A percentile compares a stretch with the other conserved stretches of the same genome.
phyloP scores from a whole-genome alignment of 2,113 vertebrate species.

The Campylomormyrus numenius region DNA sequence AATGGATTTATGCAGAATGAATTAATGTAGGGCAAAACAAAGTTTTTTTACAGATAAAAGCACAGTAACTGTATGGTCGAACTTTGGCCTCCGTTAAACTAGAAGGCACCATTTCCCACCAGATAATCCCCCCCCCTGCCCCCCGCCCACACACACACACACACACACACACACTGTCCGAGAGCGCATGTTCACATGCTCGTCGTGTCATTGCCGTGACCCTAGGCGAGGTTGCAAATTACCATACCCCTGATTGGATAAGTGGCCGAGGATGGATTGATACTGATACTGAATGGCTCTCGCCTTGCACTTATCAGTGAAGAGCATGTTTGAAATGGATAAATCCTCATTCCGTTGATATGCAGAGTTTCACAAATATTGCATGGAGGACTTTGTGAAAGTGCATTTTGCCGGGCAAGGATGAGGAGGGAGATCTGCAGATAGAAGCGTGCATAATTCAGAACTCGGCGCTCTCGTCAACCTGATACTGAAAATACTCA shows the following conservation, averaged over 20 bases:
- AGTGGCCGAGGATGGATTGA: background rate
- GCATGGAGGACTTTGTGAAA: background rate
- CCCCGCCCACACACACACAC: background rate
- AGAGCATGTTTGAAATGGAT: background rate
- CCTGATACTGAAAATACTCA: background rate
- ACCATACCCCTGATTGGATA: background rate
- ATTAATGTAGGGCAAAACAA: background rate
- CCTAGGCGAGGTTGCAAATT: background rate
- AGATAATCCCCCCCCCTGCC: too few relatives aligned
- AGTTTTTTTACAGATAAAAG: background rate
- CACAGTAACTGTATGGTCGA: background rate
- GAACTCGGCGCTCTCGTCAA: background rate
- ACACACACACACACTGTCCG: background rate
- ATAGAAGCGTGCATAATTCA: background rate
- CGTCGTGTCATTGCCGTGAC: background rate
- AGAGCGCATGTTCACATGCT: background rate
- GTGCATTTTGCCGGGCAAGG: background rate
- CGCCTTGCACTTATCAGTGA: background rate
- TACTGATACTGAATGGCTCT: background rate
- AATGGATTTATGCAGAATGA: background rate
- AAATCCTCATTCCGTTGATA: constrained; percentile 2
- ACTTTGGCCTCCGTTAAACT: background rate
- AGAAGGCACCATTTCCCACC: background rate
- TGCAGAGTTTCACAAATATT: background rate
- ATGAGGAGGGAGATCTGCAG: background rate